phyloP scores from a whole-genome alignment of 1,140 invertebrate genomes.

The Camponotus floridanus region DNA sequence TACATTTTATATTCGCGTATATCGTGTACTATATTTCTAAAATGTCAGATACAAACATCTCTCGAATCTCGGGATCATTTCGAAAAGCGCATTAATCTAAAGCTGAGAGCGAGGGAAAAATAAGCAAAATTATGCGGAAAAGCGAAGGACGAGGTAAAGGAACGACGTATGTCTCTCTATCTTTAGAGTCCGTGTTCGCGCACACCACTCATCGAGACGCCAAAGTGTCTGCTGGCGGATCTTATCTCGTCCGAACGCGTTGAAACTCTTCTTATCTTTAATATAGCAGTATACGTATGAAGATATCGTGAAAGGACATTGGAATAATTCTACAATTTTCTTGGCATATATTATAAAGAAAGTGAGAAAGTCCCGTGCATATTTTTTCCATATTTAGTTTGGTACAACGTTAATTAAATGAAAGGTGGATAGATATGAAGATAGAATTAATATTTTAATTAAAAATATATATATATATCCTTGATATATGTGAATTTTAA shows the following conservation, averaged over 20 bases:
- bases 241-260: constrained; percentile 34
- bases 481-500: background rate
- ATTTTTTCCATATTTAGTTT: background rate
- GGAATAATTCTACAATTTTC: background rate
- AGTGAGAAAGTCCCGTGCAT: background rate
- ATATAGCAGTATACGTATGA: background rate
- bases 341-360: background rate
- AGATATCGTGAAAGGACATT: background rate
- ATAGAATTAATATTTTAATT: constrained; percentile 1
- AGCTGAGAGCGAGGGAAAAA: constrained; percentile 14
- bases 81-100: constrained; percentile 22
- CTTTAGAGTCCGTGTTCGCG: constrained; percentile 40
- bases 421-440: too few species aligned
- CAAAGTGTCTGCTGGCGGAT: constrained; percentile 37
- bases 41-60: background rate
- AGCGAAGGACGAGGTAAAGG: background rate
- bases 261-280: constrained; percentile 30
- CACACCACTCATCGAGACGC: constrained; percentile 42
- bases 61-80: background rate
- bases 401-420: background rate
- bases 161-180: constrained; percentile 35
- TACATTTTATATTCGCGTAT: background rate
- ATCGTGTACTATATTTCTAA: background rate
- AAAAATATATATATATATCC: background rate
- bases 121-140: background rate